Conservation (phyloP, 2,113 vertebrate species). For the Candoia aspera region DNA sequence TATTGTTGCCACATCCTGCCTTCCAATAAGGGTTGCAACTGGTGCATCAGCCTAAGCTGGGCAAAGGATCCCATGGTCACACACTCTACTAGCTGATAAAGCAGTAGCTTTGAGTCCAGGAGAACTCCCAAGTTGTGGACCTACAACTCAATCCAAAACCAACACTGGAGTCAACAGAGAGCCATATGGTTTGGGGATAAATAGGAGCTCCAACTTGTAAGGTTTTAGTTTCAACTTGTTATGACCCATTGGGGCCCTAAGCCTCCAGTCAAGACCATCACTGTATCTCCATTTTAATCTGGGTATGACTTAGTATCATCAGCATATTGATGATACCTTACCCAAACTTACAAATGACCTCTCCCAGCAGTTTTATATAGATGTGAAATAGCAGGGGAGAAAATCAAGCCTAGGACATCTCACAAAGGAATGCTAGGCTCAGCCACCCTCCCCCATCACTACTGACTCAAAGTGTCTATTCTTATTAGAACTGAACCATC, state of each 20-base stretch:
- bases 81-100: background rate
- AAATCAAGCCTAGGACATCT: background rate
- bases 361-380: background rate
- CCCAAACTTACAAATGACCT: background rate
- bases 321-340: background rate
- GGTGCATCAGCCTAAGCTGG: background rate
- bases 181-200: background rate
- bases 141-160: background rate
- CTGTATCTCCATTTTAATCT: background rate
- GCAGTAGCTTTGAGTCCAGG: background rate
- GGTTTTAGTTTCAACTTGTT: background rate
- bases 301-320: background rate
- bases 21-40: background rate
- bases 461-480: background rate
- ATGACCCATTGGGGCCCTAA: background rate
- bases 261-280: background rate
- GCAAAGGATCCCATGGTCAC: background rate
- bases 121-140: background rate
- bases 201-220: background rate
- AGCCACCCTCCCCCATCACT: background rate
- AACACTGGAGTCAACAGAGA: background rate
- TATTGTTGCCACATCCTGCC: background rate
- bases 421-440: background rate
- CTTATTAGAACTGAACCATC: background rate
- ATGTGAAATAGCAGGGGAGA: background rate